Base-by-base conservation (phyloP, 2,113 vertebrate genomes). In the Australoheros scitulus region DNA sequence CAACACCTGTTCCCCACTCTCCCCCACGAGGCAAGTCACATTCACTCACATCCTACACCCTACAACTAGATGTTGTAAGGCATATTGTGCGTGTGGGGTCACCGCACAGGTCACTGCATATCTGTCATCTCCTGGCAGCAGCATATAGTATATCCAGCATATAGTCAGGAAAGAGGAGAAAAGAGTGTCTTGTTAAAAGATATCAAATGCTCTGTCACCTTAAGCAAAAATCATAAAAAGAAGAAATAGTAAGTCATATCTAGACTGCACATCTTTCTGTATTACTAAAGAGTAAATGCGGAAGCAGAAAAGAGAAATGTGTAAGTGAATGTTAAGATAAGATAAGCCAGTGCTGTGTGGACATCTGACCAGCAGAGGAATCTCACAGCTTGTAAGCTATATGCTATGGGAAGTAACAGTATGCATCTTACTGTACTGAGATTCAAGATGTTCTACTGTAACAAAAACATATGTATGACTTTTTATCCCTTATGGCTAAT, bases 1-100 rank as follows among this genome's bases (percentile, higher is more conserved):
- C 75, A 61, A 82, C 93, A 95, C 91, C 92, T 94, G 93, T 92
- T 92, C 65, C 59, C 82, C 20, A 15, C 78, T 79, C 72, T 55
- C 47, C 76, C 89, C 82, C 83, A 87, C 85, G 79, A 89, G 61
- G 88, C 76, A 74, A 88, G 87, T 87, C 87, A 81, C 83, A 79
- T 84, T 65, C 77, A 60, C 82, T 90, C 85, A 90, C 90, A 22
- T 84, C 75, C 80, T 72, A 72, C 59, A 79, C 60, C 55, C 34
- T 77, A 57, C 84, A 81, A 86, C 87, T 80, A 87, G 17, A 60
- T 70, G 86, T 87, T 76, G 76, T 74, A 59, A 76, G 82, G 78
- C 88, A 74, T 77, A 86, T 90, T 89, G 90, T 5, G 64, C 14
- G 9, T 55, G 74, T 4, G 88, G 47, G 92, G 89, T 93, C 91